A percentile compares a stretch with the other conserved stretches of the same genome.
These are phyloP conservation scores for Amphiprion ocellaris DNA, from an alignment of 2,113 vertebrate species.

Conservation along the genomic window DNA sequence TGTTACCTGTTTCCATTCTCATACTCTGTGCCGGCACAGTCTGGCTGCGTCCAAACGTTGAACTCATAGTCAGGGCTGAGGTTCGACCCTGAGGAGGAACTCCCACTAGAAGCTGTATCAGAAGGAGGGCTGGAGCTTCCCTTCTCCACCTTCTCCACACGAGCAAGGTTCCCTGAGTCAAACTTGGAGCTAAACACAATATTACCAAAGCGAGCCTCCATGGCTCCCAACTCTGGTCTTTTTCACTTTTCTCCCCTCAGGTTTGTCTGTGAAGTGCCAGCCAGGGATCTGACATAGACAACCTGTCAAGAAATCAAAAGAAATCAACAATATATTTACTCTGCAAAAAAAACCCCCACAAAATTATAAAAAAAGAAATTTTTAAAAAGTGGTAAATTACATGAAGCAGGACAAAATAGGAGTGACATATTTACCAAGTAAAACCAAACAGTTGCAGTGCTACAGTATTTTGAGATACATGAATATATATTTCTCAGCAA, in stretches of 20 bases:
- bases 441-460: too few relatives aligned
- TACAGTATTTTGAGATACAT: too few relatives aligned
- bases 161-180: slow-evolving; percentile 93
- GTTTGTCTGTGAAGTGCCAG: not conserved
- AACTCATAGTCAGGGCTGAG: slow-evolving; percentile 91
- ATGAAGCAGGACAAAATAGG: too few relatives aligned
- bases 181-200: slow-evolving; percentile 94
- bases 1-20: slow-evolving; percentile 95
- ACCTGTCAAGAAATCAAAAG: slow-evolving; percentile 24
- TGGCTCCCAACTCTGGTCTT: slow-evolving; percentile 50
- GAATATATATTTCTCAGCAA: too few relatives aligned
- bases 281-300: slow-evolving; percentile 40
- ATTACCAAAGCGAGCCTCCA: slow-evolving; percentile 89
- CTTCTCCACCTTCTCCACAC: slow-evolving; percentile 89
- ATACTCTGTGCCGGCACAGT: slow-evolving; percentile 92
- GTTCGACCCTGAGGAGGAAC: slow-evolving; percentile 44
- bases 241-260: slow-evolving; percentile 20
- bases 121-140: slow-evolving; percentile 56
- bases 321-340: not conserved
- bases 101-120: slow-evolving; percentile 48
- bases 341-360: not conserved
- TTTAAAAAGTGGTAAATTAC: too few relatives aligned
- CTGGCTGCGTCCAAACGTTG: slow-evolving; percentile 94
- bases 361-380: not conserved
- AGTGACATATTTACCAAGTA: too few relatives aligned